Evolutionary conservation across 2,113 vertebrate species (phyloP).

Genomic region (Megaceryle torquata): DNA sequence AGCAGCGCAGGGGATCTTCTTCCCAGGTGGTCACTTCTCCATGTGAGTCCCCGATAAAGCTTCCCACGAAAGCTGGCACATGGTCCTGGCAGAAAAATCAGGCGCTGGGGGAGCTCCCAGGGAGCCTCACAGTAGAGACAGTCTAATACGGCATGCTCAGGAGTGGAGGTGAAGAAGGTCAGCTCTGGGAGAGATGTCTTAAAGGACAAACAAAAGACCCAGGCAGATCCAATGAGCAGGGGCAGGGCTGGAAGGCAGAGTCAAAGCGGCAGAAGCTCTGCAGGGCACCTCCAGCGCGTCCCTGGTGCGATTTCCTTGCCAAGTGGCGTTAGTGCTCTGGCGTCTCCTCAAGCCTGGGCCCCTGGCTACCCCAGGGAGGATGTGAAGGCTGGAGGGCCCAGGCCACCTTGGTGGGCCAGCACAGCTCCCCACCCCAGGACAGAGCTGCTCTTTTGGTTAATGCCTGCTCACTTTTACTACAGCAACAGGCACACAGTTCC

Average conservation of each 20-base stretch:
- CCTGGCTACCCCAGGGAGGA: background rate
- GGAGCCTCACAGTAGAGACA: accelerated
- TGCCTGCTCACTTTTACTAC: conserved; percentile 2
- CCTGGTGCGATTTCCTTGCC: accelerated
- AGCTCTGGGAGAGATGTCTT: background rate
- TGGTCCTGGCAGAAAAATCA: background rate
- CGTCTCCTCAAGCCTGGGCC: accelerated
- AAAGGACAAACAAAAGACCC: background rate
- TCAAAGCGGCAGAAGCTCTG: background rate
- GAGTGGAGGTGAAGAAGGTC: background rate
- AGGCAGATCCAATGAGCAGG: background rate
- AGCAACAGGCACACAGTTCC: conserved; percentile 15
- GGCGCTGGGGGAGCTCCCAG: background rate
- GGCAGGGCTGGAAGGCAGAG: background rate
- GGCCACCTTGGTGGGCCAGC: background rate
- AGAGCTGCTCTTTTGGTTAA: background rate
- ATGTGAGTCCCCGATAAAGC: background rate
- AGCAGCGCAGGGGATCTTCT: background rate
- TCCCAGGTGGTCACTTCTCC: background rate
- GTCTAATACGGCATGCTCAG: accelerated
- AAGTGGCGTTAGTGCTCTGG: accelerated
- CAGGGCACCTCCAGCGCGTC: background rate
- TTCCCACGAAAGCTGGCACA: background rate
- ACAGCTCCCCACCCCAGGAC: background rate
- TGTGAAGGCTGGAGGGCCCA: background rate